These are phyloP conservation scores for Bombus superbus DNA, from an alignment of 1,140 invertebrate genomes.

Conservation along the genomic window DNA sequence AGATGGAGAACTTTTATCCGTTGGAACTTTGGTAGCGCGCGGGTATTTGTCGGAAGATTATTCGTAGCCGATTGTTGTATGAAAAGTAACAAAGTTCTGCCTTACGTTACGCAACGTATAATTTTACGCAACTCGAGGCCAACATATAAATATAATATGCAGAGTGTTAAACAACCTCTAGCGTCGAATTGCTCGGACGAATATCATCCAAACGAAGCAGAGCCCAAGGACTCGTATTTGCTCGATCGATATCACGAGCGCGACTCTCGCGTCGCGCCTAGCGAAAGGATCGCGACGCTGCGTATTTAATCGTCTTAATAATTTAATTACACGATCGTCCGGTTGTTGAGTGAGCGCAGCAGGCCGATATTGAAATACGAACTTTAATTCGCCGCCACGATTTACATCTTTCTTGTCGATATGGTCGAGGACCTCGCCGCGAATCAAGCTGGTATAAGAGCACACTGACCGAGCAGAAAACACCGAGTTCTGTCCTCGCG, in stretches of 20 bases:
- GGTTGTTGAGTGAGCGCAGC: slow-evolving; percentile 20
- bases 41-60: no score
- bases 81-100: no score
- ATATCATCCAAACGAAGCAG: not conserved
- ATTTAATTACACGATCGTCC: slow-evolving; percentile 46
- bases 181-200: not conserved
- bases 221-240: no score
- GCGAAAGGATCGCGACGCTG: not conserved
- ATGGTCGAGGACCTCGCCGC: not conserved
- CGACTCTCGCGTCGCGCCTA: not conserved
- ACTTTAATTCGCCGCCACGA: slow-evolving; percentile 45
- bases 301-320: slow-evolving; percentile 33
- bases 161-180: no score
- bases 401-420: slow-evolving; percentile 60
- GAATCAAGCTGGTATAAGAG: not conserved
- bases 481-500: slow-evolving; percentile 63
- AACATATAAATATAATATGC: no score
- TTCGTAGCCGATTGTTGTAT: no score
- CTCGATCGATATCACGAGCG: no score
- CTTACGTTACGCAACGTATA: no score
- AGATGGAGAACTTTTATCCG: no score
- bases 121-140: no score
- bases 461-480: slow-evolving; percentile 60
- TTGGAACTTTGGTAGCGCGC: no score
- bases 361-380: slow-evolving; percentile 41